These are phyloP conservation scores for Trididemnum miniatum DNA, from an alignment of 23 tunicate species.

Conservation along the genomic window DNA sequence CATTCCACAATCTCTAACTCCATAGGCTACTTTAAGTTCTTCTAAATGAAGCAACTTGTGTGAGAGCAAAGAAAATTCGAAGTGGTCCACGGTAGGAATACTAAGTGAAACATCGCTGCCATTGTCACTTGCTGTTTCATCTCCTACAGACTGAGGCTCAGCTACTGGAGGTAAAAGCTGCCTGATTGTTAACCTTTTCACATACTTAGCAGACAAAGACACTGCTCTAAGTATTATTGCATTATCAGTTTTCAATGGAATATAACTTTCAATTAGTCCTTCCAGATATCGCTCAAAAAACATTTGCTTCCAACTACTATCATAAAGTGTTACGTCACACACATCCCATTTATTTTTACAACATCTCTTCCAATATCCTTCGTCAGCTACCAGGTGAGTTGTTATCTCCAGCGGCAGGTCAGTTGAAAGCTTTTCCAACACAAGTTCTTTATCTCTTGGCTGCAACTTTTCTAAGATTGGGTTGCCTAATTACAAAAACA, in stretches of 20 bases:
- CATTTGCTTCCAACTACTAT: constrained; percentile 93
- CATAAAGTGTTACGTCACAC: constrained; percentile 78
- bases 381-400: constrained; percentile 82
- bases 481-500: constrained; percentile 46
- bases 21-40: constrained; percentile 64
- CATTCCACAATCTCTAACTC: constrained; percentile 96
- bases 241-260: constrained; percentile 73
- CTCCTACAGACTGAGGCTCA: constrained; percentile 41
- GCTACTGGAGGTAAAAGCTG: constrained; percentile 92
- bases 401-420: constrained; percentile 63
- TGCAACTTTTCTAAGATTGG: constrained; percentile 72
- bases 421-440: constrained; percentile 68
- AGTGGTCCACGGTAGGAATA: constrained; percentile 80
- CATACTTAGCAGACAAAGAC: constrained; percentile 55
- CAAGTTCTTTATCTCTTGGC: constrained; percentile 68
- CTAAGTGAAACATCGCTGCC: constrained; percentile 75
- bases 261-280: constrained; percentile 76
- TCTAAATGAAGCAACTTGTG: constrained; percentile 69
- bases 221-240: constrained; percentile 65
- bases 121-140: constrained; percentile 75
- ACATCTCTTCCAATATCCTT: constrained; percentile 92
- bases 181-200: constrained; percentile 58
- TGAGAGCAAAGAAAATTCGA: constrained; percentile 64
- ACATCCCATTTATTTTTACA: constrained; percentile 62
- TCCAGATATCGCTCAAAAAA: constrained; percentile 88